Evolutionary conservation across 2,888 invertebrate species (phyloP).

Genomic region (Tiliacea aurago): DNA sequence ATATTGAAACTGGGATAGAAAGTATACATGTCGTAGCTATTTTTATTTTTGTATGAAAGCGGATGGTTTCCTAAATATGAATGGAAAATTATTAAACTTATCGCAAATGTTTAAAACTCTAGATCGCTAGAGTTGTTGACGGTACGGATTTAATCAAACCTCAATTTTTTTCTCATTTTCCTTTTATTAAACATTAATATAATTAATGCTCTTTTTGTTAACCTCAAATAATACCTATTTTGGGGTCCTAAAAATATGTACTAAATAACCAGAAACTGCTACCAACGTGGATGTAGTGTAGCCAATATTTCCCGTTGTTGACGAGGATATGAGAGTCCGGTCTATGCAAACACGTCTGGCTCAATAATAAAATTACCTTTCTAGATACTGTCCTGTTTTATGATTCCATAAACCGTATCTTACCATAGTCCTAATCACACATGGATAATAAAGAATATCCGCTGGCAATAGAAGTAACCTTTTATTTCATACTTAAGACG

Average conservation of each 20-base stretch:
- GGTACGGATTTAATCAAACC: background rate
- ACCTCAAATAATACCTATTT: background rate
- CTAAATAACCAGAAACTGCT: background rate
- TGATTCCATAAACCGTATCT: background rate
- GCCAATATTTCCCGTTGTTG: background rate
- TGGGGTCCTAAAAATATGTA: background rate
- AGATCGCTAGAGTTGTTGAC: conserved; percentile 11
- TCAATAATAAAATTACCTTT: background rate
- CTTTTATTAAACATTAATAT: background rate
- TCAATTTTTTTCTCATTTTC: background rate
- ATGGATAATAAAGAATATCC: background rate
- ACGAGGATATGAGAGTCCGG: conserved; percentile 13
- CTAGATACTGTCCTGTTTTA: background rate
- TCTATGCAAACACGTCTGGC: conserved; percentile 23
- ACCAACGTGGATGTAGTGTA: background rate
- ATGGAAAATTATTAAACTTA: background rate
- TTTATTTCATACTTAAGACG: background rate
- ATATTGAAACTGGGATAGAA: conserved; percentile 19
- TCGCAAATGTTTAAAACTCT: background rate
- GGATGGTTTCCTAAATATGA: background rate
- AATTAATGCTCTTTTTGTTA: background rate
- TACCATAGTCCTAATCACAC: background rate
- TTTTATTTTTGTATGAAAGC: conserved; percentile 15
- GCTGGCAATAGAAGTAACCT: background rate
- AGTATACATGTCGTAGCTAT: background rate